phyloP scores from a whole-genome alignment of 2,888 invertebrate species.

The Pemphredon lugubris region DNA sequence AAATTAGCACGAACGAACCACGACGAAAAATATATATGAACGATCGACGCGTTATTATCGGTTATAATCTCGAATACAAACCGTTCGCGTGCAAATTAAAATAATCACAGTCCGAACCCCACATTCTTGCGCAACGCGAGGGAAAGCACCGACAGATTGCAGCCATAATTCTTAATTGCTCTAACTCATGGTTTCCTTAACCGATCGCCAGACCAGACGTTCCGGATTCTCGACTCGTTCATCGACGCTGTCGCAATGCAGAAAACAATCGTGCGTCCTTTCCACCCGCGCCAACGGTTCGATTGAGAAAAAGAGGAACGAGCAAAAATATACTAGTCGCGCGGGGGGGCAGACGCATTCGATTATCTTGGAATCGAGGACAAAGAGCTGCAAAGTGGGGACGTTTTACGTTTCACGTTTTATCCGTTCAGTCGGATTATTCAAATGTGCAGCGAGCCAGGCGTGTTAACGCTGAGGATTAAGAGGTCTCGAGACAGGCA shows the following conservation, averaged over 20 bases:
- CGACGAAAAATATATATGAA: too few species aligned
- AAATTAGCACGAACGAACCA: too few species aligned
- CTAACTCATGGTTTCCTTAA: slow-evolving; percentile 20
- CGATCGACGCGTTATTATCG: too few species aligned
- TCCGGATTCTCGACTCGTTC: slow-evolving; percentile 27
- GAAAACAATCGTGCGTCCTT: slow-evolving; percentile 23
- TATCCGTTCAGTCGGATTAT: slow-evolving; percentile 52
- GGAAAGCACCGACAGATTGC: too few species aligned
- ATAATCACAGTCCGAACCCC: too few species aligned
- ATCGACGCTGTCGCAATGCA: slow-evolving; percentile 13
- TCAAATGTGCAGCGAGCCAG: slow-evolving; percentile 54
- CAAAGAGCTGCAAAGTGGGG: slow-evolving; percentile 4
- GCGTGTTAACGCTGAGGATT: slow-evolving; percentile 49
- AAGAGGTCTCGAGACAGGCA: slow-evolving; percentile 34
- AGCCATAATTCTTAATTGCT: slow-evolving; percentile 39
- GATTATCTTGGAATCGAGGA: background rate
- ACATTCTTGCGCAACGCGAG: too few species aligned
- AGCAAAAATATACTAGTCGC: too few species aligned
- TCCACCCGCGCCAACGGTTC: too few species aligned
- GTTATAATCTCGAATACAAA: too few species aligned
- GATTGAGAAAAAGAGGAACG: too few species aligned
- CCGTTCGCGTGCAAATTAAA: too few species aligned
- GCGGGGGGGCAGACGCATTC: too few species aligned
- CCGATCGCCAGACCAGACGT: slow-evolving; percentile 16
- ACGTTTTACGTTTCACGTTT: slow-evolving; percentile 27